A percentile compares a stretch with the other conserved stretches of the same genome.
These are phyloP conservation scores for Coluber constrictor DNA, from an alignment of 2,797 vertebrate species.

Conservation along the genomic window DNA sequence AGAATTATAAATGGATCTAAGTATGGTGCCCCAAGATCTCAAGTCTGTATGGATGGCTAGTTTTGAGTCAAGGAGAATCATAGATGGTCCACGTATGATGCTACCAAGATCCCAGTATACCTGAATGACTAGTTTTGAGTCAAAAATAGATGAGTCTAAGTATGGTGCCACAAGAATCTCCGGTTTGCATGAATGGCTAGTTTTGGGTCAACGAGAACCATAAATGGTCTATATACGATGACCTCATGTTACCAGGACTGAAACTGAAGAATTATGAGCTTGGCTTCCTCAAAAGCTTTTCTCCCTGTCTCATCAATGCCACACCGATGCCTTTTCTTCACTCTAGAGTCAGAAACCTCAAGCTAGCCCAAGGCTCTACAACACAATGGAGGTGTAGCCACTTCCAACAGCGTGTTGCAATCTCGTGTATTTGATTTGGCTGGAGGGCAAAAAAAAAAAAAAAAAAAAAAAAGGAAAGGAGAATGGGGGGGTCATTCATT, in stretches of 20 bases:
- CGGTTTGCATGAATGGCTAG: too few relatives aligned
- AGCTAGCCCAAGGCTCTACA: not conserved
- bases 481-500: not conserved
- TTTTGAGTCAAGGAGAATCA: too few relatives aligned
- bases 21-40: not conserved
- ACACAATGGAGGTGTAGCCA: not conserved
- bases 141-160: not conserved
- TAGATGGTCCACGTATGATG: too few relatives aligned
- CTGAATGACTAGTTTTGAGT: too few relatives aligned
- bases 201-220: not conserved
- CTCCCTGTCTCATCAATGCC: not conserved
- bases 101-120: too few relatives aligned
- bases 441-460: not conserved
- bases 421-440: not conserved
- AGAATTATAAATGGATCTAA: not conserved
- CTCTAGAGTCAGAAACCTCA: not conserved
- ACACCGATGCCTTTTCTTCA: not conserved
- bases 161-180: not conserved
- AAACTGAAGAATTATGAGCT: not conserved
- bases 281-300: not conserved
- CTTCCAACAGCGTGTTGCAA: not conserved
- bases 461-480: too few relatives aligned
- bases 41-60: too few relatives aligned
- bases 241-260: not conserved
- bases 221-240: not conserved